phyloP scores from a whole-genome alignment of 1,140 invertebrate species.

The Drosophila willistoni region DNA sequence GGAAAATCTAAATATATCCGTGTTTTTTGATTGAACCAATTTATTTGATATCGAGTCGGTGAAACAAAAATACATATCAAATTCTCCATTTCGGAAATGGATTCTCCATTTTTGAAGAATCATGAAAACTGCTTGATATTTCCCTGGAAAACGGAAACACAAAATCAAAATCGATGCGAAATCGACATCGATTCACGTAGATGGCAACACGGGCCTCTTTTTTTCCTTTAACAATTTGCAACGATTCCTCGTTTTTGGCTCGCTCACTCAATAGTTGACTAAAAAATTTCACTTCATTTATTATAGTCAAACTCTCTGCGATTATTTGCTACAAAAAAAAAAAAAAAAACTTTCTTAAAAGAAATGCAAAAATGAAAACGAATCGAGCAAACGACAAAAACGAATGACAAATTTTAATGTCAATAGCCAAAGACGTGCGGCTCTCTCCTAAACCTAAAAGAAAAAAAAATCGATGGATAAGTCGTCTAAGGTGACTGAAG shows the following conservation, averaged over 20 bases:
- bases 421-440: conserved; percentile 68
- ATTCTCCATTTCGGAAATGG: too few relatives aligned
- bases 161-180: too few relatives aligned
- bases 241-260: too few relatives aligned
- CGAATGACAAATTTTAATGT: conserved; percentile 80
- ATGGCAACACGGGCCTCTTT: too few relatives aligned
- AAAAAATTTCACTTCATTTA: not conserved
- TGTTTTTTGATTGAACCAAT: too few relatives aligned
- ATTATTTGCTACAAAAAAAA: not conserved
- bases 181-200: too few relatives aligned
- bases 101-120: too few relatives aligned
- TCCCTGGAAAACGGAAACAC: too few relatives aligned
- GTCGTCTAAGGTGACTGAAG: not conserved
- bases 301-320: not conserved
- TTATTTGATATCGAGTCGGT: too few relatives aligned
- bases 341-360: conserved; percentile 2
- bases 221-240: not conserved
- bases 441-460: not conserved
- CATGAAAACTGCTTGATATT: too few relatives aligned
- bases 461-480: conserved; percentile 11
- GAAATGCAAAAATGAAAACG: conserved; percentile 42
- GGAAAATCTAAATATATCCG: not conserved
- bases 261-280: not conserved
- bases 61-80: too few relatives aligned
- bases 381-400: conserved; percentile 28